Evolutionary conservation across 2,888 invertebrate genomes (phyloP).

Genomic region (Margaritifera margaritifera): DNA sequence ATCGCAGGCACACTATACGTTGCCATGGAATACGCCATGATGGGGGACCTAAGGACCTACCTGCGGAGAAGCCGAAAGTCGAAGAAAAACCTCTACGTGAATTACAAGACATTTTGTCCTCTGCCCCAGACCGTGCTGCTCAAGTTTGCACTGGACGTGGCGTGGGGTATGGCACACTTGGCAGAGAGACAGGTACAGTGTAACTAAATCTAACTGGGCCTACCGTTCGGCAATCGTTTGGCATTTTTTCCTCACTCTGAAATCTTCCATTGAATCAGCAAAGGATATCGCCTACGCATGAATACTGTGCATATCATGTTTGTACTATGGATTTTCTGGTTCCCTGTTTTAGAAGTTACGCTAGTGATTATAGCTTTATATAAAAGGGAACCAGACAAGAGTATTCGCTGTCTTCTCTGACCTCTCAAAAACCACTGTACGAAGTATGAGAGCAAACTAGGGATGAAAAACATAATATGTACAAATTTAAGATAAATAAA

Average conservation of each 20-base stretch:
- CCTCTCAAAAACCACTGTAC: no score
- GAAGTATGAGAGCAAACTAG: no score
- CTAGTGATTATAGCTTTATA: no score
- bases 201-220: neutral
- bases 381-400: no score
- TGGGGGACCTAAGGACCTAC: conserved; percentile 62
- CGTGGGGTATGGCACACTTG: conserved; percentile 58
- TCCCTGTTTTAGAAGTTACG: no score
- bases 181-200: conserved; percentile 60
- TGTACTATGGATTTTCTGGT: neutral
- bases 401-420: no score
- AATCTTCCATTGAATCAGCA: neutral
- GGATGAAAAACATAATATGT: no score
- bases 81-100: conserved; percentile 55
- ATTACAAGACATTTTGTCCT: conserved; percentile 39
- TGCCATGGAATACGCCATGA: conserved; percentile 63
- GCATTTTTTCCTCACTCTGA: neutral
- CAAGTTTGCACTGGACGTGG: conserved; percentile 57
- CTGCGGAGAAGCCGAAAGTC: conserved; percentile 56
- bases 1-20: conserved; percentile 60
- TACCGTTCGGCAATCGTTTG: neutral
- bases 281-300: neutral
- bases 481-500: no score
- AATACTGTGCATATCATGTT: neutral
- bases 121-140: conserved; percentile 54